Base-by-base conservation (phyloP, 2,888 invertebrate species). In the Amphimallon solstitiale region DNA sequence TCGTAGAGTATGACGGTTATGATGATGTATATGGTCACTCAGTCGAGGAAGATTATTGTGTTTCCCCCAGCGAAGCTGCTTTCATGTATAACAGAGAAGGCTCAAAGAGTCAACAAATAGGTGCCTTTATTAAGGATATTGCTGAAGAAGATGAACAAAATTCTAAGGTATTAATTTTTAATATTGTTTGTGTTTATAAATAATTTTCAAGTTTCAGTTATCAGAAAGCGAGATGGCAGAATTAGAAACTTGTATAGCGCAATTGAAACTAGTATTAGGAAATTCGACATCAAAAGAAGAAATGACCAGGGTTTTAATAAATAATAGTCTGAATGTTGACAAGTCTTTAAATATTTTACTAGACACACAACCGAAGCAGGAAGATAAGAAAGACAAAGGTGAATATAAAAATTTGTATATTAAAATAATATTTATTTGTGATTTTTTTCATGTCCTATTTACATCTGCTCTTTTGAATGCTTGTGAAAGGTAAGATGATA, bases 1-100 rank as follows among this genome's bases (percentile, higher is more conserved):
- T 5, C 5, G 23, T 23, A 91, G 97, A 97, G 77, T 96, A 93
- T 79, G 96, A 96, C 77, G 92, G 89, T 12, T 93, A 93, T 76
- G 94, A 95, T 77, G 95, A 94, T 84, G 89, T 94, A 67, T 97
- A 95, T 80, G 97, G 97, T 9, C 93, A 94, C 81, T 97, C 97
- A 1, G 91, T 96, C 43, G 97, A 97, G 82, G 97, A 97, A 78
- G 95, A 95, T 79, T 92, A 89, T 81, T 92, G 92, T 78, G 89
- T 95, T 76, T 97, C 97, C 10, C 96, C 97, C 1, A 92, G 92
- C 78, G 94, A 95, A 84, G 86, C 89, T 38, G 88, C 90, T 67
- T 97, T 94, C 85, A 86, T 96, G 78, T 97, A 90, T 78, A 94
- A 96, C 78, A 87, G 96, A 46, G 90, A 89, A 70, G 75, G 75